Percentiles rank a stretch among this genome's conserved stretches.
Conservation (phyloP, 64 coral and sea anemone species). For the Platygyra sinensis region DNA sequence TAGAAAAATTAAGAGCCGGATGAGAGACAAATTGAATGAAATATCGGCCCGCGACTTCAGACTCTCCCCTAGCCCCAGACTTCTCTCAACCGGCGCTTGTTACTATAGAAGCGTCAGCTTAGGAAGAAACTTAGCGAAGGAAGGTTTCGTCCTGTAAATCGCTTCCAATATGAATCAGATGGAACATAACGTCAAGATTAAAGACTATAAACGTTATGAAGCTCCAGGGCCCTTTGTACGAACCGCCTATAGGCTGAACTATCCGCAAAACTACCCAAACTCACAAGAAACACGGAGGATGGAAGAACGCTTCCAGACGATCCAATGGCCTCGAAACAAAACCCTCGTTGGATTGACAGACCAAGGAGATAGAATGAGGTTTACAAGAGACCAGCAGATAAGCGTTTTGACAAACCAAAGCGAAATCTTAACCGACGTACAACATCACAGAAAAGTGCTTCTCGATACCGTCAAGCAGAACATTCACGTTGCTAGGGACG, state of each 20-base stretch:
- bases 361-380: constrained; percentile 87
- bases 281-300: constrained; percentile 69
- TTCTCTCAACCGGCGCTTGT: neutral
- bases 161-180: constrained; percentile 90
- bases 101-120: neutral
- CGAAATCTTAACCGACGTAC: constrained; percentile 67
- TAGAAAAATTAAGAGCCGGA: too few relatives aligned
- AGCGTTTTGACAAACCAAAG: constrained; percentile 79
- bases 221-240: constrained; percentile 73
- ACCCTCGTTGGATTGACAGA: constrained; percentile 70
- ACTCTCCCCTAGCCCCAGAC: neutral
- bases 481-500: constrained; percentile 85
- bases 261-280: constrained; percentile 82
- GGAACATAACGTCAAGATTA: constrained; percentile 98
- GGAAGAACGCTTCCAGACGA: constrained; percentile 86
- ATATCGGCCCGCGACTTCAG: too few relatives aligned
- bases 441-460: constrained; percentile 72
- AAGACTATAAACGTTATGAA: constrained; percentile 85
- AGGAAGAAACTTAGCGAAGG: neutral
- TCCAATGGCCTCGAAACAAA: constrained; percentile 84
- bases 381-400: constrained; percentile 88
- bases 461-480: constrained; percentile 68
- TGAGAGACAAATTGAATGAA: too few relatives aligned
- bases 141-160: neutral
- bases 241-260: constrained; percentile 72